Evolutionary conservation across 2,888 invertebrate species (phyloP).

Genomic region (Oxytorus armatus): DNA sequence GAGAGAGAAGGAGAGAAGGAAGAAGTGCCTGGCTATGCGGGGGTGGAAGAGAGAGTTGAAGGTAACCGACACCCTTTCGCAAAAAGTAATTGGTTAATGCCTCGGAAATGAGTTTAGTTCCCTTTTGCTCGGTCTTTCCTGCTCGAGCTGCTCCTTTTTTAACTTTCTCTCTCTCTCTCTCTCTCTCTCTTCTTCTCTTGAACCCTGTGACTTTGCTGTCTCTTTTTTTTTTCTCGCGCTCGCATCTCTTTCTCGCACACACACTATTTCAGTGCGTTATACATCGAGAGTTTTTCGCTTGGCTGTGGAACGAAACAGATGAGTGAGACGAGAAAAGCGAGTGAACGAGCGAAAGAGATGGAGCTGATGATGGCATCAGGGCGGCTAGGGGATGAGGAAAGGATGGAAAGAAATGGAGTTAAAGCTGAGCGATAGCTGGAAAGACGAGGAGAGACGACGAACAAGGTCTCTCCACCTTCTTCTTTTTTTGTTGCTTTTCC

Average conservation of each 20-base stretch:
- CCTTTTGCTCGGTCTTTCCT: slow-evolving; percentile 76
- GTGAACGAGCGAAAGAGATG: slow-evolving; percentile 23
- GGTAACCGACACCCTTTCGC: slow-evolving; percentile 83
- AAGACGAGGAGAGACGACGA: slow-evolving; percentile 46
- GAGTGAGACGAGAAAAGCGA: slow-evolving; percentile 46
- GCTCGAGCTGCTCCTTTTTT: slow-evolving; percentile 68
- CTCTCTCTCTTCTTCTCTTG: slow-evolving; percentile 38
- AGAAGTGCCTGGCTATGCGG: slow-evolving; percentile 31
- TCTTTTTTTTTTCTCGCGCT: slow-evolving; percentile 56
- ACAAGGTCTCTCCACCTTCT: slow-evolving; percentile 65
- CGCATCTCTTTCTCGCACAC: slow-evolving; percentile 45
- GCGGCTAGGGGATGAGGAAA: slow-evolving; percentile 27
- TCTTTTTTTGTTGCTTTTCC: slow-evolving; percentile 44
- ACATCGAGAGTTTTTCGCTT: slow-evolving; percentile 57
- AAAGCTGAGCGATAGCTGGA: slow-evolving; percentile 61
- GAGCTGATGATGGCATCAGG: slow-evolving; percentile 53
- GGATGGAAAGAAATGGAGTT: slow-evolving; percentile 61
- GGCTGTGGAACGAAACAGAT: slow-evolving; percentile 57
- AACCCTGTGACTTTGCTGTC: slow-evolving; percentile 36
- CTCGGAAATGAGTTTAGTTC: slow-evolving; percentile 84
- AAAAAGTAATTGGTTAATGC: slow-evolving; percentile 84
- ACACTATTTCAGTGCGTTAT: slow-evolving; percentile 51
- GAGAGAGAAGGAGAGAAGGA: slow-evolving; percentile 46
- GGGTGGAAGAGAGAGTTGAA: slow-evolving; percentile 72
- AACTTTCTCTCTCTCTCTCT: slow-evolving; percentile 42